These are phyloP conservation scores for Esox masquinongy DNA, from an alignment of 2,797 vertebrate species.

Conservation along the genomic window DNA sequence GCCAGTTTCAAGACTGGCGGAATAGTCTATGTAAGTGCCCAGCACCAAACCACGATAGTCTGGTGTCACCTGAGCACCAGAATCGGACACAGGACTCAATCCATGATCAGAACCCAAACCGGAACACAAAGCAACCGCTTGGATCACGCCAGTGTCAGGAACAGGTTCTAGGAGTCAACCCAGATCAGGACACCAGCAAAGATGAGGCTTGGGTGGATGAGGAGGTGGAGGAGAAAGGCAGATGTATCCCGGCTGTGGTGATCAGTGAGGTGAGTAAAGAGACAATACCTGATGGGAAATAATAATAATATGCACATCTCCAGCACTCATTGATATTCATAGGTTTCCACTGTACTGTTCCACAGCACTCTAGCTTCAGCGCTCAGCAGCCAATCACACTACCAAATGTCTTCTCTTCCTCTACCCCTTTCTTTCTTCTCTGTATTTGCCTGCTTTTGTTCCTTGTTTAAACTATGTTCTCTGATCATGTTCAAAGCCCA, in stretches of 20 bases:
- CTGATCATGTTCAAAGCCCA: slow-evolving; percentile 66
- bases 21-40: background rate
- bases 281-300: slow-evolving; percentile 62
- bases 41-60: background rate
- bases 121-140: background rate
- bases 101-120: background rate
- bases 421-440: slow-evolving; percentile 57
- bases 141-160: background rate
- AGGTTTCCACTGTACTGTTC: slow-evolving; percentile 54
- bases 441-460: slow-evolving; percentile 59
- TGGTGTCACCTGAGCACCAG: background rate
- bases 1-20: background rate
- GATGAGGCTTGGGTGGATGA: slow-evolving; percentile 29
- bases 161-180: background rate
- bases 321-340: slow-evolving; percentile 66
- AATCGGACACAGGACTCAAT: background rate
- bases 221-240: slow-evolving; percentile 35
- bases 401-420: slow-evolving; percentile 47
- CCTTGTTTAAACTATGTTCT: slow-evolving; percentile 64
- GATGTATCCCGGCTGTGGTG: slow-evolving; percentile 44
- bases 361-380: slow-evolving; percentile 30
- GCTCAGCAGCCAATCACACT: slow-evolving; percentile 7
- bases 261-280: slow-evolving; percentile 70
- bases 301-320: slow-evolving; percentile 26
- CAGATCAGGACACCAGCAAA: background rate